Percentiles rank a stretch among this genome's conserved stretches.
Conservation (phyloP, 2,797 vertebrate genomes). For the Enteromius radiatus region DNA sequence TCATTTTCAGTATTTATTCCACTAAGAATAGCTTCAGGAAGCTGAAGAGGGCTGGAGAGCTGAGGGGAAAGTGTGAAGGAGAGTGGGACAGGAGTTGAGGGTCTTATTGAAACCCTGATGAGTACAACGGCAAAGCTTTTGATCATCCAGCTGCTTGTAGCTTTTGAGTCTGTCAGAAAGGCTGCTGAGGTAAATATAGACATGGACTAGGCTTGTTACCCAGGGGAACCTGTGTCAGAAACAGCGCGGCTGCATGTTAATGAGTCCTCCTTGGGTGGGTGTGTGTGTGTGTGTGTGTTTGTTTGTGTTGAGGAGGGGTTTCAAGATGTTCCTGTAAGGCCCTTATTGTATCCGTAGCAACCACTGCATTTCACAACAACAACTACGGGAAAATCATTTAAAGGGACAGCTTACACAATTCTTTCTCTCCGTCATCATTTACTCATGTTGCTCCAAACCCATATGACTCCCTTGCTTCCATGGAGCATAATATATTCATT, state of each 20-base stretch:
- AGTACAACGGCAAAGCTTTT: slow-evolving; percentile 54
- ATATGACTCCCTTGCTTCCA: not conserved
- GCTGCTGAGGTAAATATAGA: slow-evolving; percentile 74
- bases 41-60: slow-evolving; percentile 8
- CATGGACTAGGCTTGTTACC: slow-evolving; percentile 61
- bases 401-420: not conserved
- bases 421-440: not conserved
- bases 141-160: slow-evolving; percentile 53
- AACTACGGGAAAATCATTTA: slow-evolving; percentile 57
- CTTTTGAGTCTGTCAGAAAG: slow-evolving; percentile 42
- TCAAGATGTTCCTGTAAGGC: slow-evolving; percentile 63
- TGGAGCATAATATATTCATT: not conserved
- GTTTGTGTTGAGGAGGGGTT: not conserved
- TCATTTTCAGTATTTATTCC: slow-evolving; percentile 19
- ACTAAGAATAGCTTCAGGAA: slow-evolving; percentile 11
- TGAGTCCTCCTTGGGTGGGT: slow-evolving; percentile 61
- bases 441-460: not conserved
- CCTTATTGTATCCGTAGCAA: slow-evolving; percentile 59
- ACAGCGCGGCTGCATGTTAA: slow-evolving; percentile 72
- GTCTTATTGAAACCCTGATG: slow-evolving; percentile 47
- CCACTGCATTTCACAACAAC: slow-evolving; percentile 22
- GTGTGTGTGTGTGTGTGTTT: slow-evolving; percentile 47
- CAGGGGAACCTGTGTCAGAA: slow-evolving; percentile 67
- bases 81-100: slow-evolving; percentile 2
- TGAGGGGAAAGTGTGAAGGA: not conserved